Evolutionary conservation across 2,888 invertebrate species (phyloP).

Genomic region (Auanema freiburgensis): DNA sequence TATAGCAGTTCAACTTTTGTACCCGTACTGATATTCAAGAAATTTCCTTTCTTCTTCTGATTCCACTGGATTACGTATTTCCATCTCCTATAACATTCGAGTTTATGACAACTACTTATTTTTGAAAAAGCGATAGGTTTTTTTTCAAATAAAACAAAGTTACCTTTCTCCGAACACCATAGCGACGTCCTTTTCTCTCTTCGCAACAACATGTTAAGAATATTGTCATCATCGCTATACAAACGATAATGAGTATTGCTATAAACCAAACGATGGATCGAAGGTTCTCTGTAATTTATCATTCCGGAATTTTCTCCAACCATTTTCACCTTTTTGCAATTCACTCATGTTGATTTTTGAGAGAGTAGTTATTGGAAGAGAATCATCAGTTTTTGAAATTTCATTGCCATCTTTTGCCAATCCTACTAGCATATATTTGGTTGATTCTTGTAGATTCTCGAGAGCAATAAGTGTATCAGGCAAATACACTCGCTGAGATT

Average conservation of each 20-base stretch:
- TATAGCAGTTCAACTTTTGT: constrained; percentile 22
- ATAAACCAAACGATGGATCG: constrained; percentile 67
- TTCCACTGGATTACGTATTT: constrained; percentile 48
- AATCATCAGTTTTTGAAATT: constrained; percentile 42
- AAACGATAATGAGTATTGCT: constrained; percentile 64
- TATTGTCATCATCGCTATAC: constrained; percentile 62
- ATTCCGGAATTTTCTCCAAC: not conserved
- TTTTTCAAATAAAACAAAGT: too few species aligned
- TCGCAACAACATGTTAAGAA: constrained; percentile 60
- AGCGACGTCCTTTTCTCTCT: constrained; percentile 39
- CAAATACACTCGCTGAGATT: constrained; percentile 72
- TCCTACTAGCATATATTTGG: constrained; percentile 82
- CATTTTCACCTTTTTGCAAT: constrained; percentile 32
- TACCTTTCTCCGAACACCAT: constrained; percentile 46
- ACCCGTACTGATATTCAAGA: constrained; percentile 62
- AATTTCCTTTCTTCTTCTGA: constrained; percentile 58
- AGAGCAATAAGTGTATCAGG: constrained; percentile 76
- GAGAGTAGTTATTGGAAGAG: constrained; percentile 31
- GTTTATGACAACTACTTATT: too few species aligned
- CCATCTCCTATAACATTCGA: constrained; percentile 41
- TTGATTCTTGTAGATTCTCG: constrained; percentile 70
- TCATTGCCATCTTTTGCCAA: constrained; percentile 84
- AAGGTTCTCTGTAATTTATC: constrained; percentile 51
- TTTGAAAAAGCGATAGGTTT: too few species aligned
- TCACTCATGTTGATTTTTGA: constrained; percentile 37